These are phyloP conservation scores for Hermetia illucens DNA, from an alignment of 1,140 invertebrate genomes.

Conservation along the genomic window DNA sequence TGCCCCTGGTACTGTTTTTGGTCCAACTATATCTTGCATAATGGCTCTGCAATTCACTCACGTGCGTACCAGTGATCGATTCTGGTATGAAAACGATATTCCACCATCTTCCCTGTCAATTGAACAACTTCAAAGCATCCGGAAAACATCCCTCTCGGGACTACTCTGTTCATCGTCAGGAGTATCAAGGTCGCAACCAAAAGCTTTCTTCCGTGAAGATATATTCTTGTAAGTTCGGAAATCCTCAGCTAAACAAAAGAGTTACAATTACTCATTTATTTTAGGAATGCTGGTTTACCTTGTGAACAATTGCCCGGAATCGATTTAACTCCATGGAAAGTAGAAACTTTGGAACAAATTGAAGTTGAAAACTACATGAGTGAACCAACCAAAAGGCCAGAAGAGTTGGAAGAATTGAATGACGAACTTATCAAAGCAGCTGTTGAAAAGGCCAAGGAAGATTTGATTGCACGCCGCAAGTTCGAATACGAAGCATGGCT, in stretches of 20 bases:
- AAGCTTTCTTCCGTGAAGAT: conserved; percentile 78
- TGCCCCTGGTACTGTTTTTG: conserved; percentile 61
- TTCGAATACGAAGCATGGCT: conserved; percentile 63
- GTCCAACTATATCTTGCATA: conserved; percentile 76
- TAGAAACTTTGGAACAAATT: conserved; percentile 14
- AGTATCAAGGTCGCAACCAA: conserved; percentile 41
- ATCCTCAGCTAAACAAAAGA: neutral
- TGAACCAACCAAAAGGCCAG: conserved; percentile 10
- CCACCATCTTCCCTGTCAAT: conserved; percentile 70
- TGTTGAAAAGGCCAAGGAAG: conserved; percentile 56
- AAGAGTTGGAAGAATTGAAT: conserved; percentile 29
- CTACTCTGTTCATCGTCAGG: conserved; percentile 14
- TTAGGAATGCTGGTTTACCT: conserved; percentile 60
- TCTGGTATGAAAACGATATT: conserved; percentile 93
- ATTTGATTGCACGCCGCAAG: conserved; percentile 52
- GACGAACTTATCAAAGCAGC: conserved; percentile 42
- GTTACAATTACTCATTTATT: conserved; percentile 1
- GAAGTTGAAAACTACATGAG: conserved; percentile 21
- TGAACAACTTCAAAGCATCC: conserved; percentile 55
- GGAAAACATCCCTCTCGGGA: conserved; percentile 35
- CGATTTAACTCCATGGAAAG: conserved; percentile 33
- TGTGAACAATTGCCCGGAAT: conserved; percentile 55
- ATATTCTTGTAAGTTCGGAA: conserved; percentile 58
- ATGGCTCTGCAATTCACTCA: conserved; percentile 65
- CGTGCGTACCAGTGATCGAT: conserved; percentile 69